Conservation (phyloP, 2,888 invertebrate genomes). For the Coelinius sp. region DNA sequence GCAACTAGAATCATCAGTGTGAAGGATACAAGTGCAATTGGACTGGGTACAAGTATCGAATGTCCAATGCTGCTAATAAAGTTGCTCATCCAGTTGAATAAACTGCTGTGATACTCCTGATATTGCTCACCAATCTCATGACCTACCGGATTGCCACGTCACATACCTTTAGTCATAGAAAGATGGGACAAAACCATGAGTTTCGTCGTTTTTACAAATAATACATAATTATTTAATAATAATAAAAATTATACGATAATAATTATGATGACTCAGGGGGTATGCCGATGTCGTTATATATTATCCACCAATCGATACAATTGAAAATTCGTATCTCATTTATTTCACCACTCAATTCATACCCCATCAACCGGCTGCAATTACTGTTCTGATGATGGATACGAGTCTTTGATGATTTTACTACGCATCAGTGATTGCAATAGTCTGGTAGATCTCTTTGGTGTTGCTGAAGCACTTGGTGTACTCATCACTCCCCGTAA, state of each 20-base stretch:
- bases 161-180: conserved; percentile 57
- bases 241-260: background rate
- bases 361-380: background rate
- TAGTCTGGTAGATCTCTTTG: conserved; percentile 15
- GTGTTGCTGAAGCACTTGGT: background rate
- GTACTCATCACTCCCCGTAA: background rate
- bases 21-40: conserved; percentile 56
- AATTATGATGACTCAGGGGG: too few relatives aligned
- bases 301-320: too few relatives aligned
- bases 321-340: background rate
- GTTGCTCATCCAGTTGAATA: conserved; percentile 11
- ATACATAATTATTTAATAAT: too few relatives aligned
- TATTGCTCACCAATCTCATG: conserved; percentile 34
- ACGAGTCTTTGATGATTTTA: conserved; percentile 5
- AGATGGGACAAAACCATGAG: conserved; percentile 38
- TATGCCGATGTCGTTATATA: too few relatives aligned
- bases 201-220: background rate
- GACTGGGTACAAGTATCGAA: conserved; percentile 54
- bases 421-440: conserved; percentile 2
- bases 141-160: conserved; percentile 59
- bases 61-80: conserved; percentile 45
- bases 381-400: conserved; percentile 4
- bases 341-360: conserved; percentile 1
- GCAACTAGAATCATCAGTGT: conserved; percentile 55
- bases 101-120: conserved; percentile 26